phyloP scores from a whole-genome alignment of 1,140 invertebrate species.

The Neuroterus valhalla region DNA sequence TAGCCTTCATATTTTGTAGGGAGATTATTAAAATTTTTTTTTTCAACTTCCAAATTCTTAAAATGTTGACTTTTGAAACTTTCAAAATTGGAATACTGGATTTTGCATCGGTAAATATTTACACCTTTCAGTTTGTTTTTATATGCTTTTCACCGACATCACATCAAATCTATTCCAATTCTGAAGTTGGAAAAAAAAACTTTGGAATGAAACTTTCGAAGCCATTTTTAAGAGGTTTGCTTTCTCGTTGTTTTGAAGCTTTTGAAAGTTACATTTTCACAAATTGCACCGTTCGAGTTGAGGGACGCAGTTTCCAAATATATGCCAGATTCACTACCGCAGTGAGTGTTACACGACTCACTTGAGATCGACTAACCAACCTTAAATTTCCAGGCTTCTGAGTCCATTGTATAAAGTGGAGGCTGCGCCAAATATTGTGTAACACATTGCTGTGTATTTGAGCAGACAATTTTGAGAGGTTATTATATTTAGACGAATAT shows the following conservation, averaged over 20 bases:
- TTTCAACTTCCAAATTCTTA: no score
- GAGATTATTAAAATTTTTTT: no score
- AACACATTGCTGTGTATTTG: slow-evolving; percentile 53
- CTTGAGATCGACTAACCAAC: slow-evolving; percentile 27
- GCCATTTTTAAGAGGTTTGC: neutral
- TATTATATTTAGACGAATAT: slow-evolving; percentile 50
- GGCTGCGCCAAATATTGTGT: slow-evolving; percentile 49
- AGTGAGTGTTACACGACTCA: slow-evolving; percentile 11
- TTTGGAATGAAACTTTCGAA: no score
- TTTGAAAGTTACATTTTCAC: slow-evolving; percentile 1
- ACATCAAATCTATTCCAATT: no score
- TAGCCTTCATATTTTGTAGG: no score
- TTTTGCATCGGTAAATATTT: no score
- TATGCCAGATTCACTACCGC: neutral
- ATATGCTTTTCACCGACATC: no score
- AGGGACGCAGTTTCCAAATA: neutral
- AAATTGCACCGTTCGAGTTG: slow-evolving; percentile 4
- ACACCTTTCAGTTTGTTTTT: no score
- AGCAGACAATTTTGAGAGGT: slow-evolving; percentile 52
- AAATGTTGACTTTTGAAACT: no score
- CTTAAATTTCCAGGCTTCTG: slow-evolving; percentile 47
- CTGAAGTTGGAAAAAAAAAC: no score
- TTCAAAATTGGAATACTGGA: no score
- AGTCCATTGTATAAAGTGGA: slow-evolving; percentile 50
- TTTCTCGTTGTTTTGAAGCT: neutral